These are phyloP conservation scores for Eulithis testata DNA, from an alignment of 2,888 invertebrate species.

Conservation along the genomic window DNA sequence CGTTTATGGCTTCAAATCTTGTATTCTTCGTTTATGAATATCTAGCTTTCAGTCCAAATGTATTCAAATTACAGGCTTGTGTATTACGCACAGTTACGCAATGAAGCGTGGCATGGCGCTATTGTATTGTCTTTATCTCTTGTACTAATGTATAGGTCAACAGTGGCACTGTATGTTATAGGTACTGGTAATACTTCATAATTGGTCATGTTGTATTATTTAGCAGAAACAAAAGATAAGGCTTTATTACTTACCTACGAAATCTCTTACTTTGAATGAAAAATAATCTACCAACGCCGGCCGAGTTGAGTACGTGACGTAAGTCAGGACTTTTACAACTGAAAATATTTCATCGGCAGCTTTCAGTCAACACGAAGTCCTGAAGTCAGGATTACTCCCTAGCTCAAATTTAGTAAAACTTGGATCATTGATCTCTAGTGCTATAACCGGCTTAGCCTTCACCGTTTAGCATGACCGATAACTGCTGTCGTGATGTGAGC, in stretches of 20 bases:
- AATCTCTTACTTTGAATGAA: background rate
- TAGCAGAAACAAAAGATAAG: constrained; percentile 20
- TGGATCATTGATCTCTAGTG: too few species aligned
- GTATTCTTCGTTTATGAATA: constrained; percentile 29
- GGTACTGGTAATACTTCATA: constrained; percentile 12
- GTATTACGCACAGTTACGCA: constrained; percentile 37
- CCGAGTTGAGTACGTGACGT: too few species aligned
- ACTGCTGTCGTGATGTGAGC: too few species aligned
- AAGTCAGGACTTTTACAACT: background rate
- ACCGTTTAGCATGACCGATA: too few species aligned
- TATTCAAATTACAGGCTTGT: constrained; percentile 21
- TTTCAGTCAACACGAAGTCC: too few species aligned
- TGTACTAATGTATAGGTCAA: constrained; percentile 29
- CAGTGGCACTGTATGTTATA: constrained; percentile 15
- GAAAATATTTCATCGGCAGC: too few species aligned
- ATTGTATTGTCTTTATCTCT: constrained; percentile 30
- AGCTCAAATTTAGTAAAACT: too few species aligned
- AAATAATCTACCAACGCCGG: background rate
- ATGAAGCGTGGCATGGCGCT: constrained; percentile 28
- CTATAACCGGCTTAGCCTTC: too few species aligned
- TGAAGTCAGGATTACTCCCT: too few species aligned
- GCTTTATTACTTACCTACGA: constrained; percentile 4
- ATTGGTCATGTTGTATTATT: constrained; percentile 18
- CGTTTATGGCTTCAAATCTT: constrained; percentile 30
- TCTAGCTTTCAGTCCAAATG: constrained; percentile 16